A percentile compares a stretch with the other conserved stretches of the same genome.
Evolutionary conservation across 2,888 invertebrate genomes (phyloP).

Genomic region (Ichneumoninae sp.): DNA sequence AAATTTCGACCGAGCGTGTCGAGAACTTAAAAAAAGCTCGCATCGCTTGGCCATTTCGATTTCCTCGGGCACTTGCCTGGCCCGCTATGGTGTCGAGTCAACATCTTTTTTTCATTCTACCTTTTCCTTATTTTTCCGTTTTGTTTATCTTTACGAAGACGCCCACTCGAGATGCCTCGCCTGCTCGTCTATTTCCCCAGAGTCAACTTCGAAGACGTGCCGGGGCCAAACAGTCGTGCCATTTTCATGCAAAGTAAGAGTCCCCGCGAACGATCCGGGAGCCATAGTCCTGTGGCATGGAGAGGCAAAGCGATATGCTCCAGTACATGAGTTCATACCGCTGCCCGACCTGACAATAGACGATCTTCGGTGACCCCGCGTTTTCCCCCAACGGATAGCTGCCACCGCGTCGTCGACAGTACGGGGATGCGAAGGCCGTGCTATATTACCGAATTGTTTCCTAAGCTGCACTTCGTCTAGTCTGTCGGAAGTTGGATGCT

Average conservation of each 20-base stretch:
- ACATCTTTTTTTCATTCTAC: constrained; percentile 48
- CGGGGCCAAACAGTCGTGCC: constrained; percentile 37
- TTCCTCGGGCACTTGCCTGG: constrained; percentile 37
- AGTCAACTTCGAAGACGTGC: constrained; percentile 56
- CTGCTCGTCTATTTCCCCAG: constrained; percentile 59
- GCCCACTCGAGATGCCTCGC: constrained; percentile 11
- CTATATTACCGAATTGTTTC: constrained; percentile 75
- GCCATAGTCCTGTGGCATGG: background rate
- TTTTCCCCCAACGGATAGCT: background rate
- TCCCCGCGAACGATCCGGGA: constrained; percentile 4
- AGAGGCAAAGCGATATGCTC: constrained; percentile 14
- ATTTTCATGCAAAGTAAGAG: constrained; percentile 60
- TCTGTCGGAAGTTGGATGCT: constrained; percentile 75
- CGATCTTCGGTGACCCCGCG: constrained; percentile 2
- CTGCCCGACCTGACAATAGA: constrained; percentile 29
- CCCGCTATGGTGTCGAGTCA: constrained; percentile 45
- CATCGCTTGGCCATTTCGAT: constrained; percentile 18
- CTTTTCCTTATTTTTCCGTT: background rate
- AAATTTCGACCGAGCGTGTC: constrained; percentile 47
- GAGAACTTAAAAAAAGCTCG: constrained; percentile 17
- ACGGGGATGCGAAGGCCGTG: constrained; percentile 5
- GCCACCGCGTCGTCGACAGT: constrained; percentile 2
- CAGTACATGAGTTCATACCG: background rate
- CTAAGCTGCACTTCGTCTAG: constrained; percentile 75
- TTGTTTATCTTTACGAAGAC: constrained; percentile 5